These are phyloP conservation scores for Megaceryle maxima DNA, from an alignment of 2,113 vertebrate species.

Conservation along the genomic window DNA sequence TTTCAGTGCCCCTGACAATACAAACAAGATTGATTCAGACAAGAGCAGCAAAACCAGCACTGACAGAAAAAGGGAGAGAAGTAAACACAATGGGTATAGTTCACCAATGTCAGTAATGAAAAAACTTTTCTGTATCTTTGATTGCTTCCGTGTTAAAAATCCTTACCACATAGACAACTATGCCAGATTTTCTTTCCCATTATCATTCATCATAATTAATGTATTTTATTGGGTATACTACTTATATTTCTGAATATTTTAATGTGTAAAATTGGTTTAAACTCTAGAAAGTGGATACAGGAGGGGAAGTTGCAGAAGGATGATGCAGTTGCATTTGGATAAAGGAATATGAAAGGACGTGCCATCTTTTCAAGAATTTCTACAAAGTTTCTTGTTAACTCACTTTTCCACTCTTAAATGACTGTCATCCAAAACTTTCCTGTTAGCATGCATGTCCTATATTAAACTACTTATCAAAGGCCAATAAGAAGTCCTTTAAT, in stretches of 20 bases:
- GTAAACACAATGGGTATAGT: conserved; percentile 60
- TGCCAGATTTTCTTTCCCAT: conserved; percentile 85
- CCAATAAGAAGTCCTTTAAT: neutral
- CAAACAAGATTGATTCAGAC: conserved; percentile 40
- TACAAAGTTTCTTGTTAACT: neutral
- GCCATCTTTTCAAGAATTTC: neutral
- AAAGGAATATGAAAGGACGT: neutral
- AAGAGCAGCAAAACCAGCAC: conserved; percentile 64
- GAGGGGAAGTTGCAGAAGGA: neutral
- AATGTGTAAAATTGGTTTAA: neutral
- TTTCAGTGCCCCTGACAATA: conserved; percentile 69
- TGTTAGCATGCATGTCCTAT: neutral
- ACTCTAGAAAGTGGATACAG: neutral
- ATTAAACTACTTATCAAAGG: neutral
- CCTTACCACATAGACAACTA: conserved; percentile 94
- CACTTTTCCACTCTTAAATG: neutral
- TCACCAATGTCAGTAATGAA: conserved; percentile 71
- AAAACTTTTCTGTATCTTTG: conserved; percentile 75
- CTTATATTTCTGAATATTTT: conserved; percentile 83
- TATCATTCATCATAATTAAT: conserved; percentile 89
- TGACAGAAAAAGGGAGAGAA: conserved; percentile 70
- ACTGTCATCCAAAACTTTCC: neutral
- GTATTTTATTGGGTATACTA: conserved; percentile 93
- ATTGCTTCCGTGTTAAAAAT: conserved; percentile 86
- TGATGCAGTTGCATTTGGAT: neutral